These are phyloP conservation scores for Geopemphigus sp. DNA, from an alignment of 1,140 invertebrate genomes.

Conservation along the genomic window DNA sequence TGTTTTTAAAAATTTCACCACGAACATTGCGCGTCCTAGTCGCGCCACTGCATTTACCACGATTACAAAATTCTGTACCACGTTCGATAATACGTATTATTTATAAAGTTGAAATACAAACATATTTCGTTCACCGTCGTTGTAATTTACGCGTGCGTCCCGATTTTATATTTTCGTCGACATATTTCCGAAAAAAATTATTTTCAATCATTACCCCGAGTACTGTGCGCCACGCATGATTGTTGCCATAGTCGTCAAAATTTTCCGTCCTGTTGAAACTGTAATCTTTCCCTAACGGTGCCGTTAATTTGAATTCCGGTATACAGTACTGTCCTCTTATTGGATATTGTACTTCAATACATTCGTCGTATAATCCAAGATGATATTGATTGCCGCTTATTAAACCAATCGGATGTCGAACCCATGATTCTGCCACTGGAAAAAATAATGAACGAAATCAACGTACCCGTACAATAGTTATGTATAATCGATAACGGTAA, in stretches of 20 bases:
- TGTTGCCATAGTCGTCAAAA: not conserved
- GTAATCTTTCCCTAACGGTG: not conserved
- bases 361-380: constrained; percentile 20
- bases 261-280: not conserved
- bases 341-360: not conserved
- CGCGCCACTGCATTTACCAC: too few species aligned
- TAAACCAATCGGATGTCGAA: not conserved
- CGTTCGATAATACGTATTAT: too few species aligned
- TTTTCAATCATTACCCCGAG: constrained; percentile 13
- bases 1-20: too few species aligned
- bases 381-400: not conserved
- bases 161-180: not conserved
- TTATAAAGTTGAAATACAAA: not conserved
- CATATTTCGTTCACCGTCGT: not conserved
- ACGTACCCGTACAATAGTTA: too few species aligned
- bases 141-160: too few species aligned
- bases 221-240: constrained; percentile 1
- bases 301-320: not conserved
- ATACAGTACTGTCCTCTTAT: constrained; percentile 25
- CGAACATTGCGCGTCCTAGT: too few species aligned
- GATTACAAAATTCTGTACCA: too few species aligned
- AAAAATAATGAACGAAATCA: not conserved
- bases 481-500: too few species aligned
- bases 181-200: too few species aligned
- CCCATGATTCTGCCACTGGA: constrained; percentile 35